Conservation (phyloP, 2,797 vertebrate species). For the Malacoctenus gilli region DNA sequence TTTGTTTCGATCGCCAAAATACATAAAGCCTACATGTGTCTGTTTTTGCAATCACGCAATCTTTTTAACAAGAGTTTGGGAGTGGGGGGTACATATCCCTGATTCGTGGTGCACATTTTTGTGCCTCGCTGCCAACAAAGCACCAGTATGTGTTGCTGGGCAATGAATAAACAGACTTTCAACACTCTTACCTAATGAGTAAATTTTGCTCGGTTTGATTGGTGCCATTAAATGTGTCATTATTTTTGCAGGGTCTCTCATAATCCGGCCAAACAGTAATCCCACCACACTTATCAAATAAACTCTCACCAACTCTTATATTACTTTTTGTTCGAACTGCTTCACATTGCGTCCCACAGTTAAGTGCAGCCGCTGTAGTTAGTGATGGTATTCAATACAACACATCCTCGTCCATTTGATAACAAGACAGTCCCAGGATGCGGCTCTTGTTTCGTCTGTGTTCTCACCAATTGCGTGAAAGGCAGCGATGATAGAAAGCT, state of each 20-base stretch:
- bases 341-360: slow-evolving; percentile 5
- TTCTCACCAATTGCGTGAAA: slow-evolving; percentile 25
- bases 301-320: slow-evolving; percentile 1
- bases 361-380: slow-evolving; percentile 11
- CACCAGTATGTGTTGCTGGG: not conserved
- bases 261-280: slow-evolving; percentile 25
- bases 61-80: not conserved
- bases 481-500: slow-evolving; percentile 34
- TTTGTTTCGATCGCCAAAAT: not conserved
- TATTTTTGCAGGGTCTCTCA: slow-evolving; percentile 19
- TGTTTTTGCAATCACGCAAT: not conserved
- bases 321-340: slow-evolving; percentile 24
- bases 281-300: too few species aligned
- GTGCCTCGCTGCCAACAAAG: not conserved
- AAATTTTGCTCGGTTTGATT: slow-evolving; percentile 3
- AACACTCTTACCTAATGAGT: slow-evolving; percentile 19
- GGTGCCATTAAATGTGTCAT: slow-evolving; percentile 18
- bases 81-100: too few species aligned
- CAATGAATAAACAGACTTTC: not conserved
- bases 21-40: not conserved
- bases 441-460: slow-evolving; percentile 23
- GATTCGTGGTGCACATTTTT: too few species aligned
- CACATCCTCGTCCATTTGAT: slow-evolving; percentile 27
- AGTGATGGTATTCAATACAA: slow-evolving; percentile 16
- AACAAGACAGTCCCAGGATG: slow-evolving; percentile 23